These are phyloP conservation scores for Brachypteracias leptosomus DNA, from an alignment of 2,113 vertebrate species.

Conservation along the genomic window DNA sequence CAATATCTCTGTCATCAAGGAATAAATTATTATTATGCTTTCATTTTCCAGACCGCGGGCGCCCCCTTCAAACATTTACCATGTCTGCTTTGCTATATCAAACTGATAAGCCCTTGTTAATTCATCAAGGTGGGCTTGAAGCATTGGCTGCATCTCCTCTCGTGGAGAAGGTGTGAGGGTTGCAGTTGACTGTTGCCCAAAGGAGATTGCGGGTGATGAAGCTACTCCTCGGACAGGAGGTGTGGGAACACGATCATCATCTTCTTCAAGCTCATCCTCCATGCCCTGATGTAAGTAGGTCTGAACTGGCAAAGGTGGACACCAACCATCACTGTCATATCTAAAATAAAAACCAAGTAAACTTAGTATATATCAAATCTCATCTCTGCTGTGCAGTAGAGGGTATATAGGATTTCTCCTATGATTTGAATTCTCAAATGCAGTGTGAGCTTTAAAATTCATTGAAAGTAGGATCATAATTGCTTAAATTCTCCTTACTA, in stretches of 20 bases:
- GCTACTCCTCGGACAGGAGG: conserved; percentile 95
- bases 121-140: conserved; percentile 95
- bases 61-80: conserved; percentile 74
- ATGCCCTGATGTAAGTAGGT: conserved; percentile 97
- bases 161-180: conserved; percentile 95
- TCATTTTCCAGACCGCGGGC: background rate
- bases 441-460: background rate
- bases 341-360: conserved; percentile 69
- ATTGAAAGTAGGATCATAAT: background rate
- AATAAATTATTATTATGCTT: background rate
- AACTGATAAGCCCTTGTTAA: conserved; percentile 96
- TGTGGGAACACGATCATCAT: conserved; percentile 95
- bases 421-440: rapidly evolving
- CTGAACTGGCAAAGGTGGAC: conserved; percentile 92
- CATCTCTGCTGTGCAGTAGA: background rate
- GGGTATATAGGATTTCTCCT: background rate
- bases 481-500: background rate
- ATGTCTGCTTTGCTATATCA: conserved; percentile 96
- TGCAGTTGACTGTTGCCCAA: conserved; percentile 96
- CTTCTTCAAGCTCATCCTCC: conserved; percentile 98
- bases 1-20: background rate
- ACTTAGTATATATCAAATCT: background rate
- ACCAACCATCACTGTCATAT: conserved; percentile 97
- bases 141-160: conserved; percentile 97
- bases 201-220: conserved; percentile 95